A percentile compares a stretch with the other conserved stretches of the same genome.
Conservation (phyloP, 2,888 invertebrate genomes). For the Cepaea hortensis region DNA sequence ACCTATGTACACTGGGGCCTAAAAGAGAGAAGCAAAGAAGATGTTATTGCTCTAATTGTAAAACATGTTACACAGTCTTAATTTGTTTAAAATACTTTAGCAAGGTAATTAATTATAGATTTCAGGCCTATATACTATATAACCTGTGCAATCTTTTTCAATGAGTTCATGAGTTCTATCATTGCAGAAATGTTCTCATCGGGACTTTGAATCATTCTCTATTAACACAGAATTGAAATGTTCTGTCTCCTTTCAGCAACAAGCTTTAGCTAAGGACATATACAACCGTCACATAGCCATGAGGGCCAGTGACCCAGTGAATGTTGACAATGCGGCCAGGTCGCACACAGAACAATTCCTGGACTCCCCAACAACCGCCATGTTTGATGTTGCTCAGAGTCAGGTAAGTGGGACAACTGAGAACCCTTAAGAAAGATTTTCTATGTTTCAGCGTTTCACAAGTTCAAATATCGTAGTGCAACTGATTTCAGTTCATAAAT, state of each 20-base stretch:
- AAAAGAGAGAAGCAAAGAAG: too few species aligned
- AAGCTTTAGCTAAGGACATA: slow-evolving; percentile 85
- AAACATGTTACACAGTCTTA: too few species aligned
- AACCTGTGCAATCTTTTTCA: too few species aligned
- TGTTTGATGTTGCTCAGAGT: slow-evolving; percentile 83
- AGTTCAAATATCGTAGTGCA: too few species aligned
- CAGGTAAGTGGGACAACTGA: slow-evolving; percentile 74
- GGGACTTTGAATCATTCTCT: background rate
- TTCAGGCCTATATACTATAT: too few species aligned
- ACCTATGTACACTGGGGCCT: too few species aligned
- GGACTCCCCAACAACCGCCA: slow-evolving; percentile 79
- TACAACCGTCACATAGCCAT: slow-evolving; percentile 91
- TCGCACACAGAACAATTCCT: slow-evolving; percentile 77
- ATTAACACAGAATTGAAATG: background rate
- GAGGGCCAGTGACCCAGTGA: slow-evolving; percentile 93
- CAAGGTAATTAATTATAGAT: too few species aligned
- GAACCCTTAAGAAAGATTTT: background rate
- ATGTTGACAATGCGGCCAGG: slow-evolving; percentile 92
- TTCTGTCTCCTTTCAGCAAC: slow-evolving; percentile 77
- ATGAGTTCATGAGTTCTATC: too few species aligned
- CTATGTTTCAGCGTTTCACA: background rate
- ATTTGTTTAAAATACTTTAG: too few species aligned
- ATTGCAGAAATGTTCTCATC: background rate
- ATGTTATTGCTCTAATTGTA: too few species aligned
- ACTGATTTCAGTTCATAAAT: too few species aligned